These are phyloP conservation scores for Pogona vitticeps DNA, from an alignment of 2,113 vertebrate species.

Conservation along the genomic window DNA sequence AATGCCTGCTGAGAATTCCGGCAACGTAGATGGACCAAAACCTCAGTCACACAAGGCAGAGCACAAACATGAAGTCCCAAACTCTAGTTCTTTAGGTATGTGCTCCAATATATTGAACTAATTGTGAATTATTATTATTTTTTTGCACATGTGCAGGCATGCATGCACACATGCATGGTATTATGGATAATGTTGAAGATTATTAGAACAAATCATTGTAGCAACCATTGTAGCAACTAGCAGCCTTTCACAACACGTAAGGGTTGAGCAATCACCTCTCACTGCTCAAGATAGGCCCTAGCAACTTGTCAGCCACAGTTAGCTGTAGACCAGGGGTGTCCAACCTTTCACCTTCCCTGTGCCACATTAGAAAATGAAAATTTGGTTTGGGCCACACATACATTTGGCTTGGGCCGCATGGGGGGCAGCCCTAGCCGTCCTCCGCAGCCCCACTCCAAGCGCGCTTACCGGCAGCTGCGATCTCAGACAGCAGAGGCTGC, in stretches of 20 bases:
- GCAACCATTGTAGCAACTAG: slow-evolving; percentile 42
- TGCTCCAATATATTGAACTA: no score
- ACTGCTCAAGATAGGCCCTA: neutral
- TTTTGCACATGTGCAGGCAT: neutral
- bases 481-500: no score
- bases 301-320: neutral
- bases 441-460: no score
- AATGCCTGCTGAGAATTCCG: neutral
- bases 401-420: no score
- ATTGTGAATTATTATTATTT: no score
- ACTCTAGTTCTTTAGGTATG: no score
- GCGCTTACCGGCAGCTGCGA: no score
- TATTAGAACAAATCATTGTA: slow-evolving; percentile 33
- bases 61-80: neutral
- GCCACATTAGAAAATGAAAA: no score
- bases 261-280: neutral
- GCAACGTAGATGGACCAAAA: neutral
- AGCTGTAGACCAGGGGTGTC: no score
- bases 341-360: no score
- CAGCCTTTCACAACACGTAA: slow-evolving; percentile 35
- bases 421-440: no score
- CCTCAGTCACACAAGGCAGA: neutral
- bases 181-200: slow-evolving; percentile 43
- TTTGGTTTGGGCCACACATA: no score
- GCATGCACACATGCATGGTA: slow-evolving; percentile 48